These are phyloP conservation scores for Lycodopsis pacificus DNA, from an alignment of 2,797 vertebrate species.

Conservation along the genomic window DNA sequence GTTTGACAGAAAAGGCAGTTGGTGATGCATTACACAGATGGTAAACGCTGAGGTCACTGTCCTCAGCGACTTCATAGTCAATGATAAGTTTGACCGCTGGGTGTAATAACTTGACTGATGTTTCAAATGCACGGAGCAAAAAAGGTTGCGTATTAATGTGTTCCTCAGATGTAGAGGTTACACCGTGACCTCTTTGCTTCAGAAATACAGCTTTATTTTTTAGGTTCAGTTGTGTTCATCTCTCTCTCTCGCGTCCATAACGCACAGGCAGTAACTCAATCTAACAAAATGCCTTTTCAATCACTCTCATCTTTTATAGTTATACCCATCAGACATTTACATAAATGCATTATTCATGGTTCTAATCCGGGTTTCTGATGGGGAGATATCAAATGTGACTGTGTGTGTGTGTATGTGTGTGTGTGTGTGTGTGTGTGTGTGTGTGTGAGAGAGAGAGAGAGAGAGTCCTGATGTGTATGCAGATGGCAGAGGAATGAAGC, in stretches of 20 bases:
- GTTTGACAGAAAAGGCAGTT: slow-evolving; percentile 60
- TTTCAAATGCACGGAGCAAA: neutral
- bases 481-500: slow-evolving; percentile 72
- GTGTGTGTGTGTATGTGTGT: slow-evolving; percentile 34
- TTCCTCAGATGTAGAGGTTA: slow-evolving; percentile 62
- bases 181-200: slow-evolving; percentile 55
- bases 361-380: slow-evolving; percentile 80
- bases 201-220: slow-evolving; percentile 29
- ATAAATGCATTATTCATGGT: slow-evolving; percentile 84
- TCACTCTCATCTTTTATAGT: slow-evolving; percentile 82
- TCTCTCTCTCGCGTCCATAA: slow-evolving; percentile 56
- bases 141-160: slow-evolving; percentile 51
- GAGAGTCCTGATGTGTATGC: slow-evolving; percentile 66
- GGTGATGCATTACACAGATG: slow-evolving; percentile 68
- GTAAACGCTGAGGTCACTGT: slow-evolving; percentile 63
- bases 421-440: slow-evolving; percentile 37
- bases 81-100: slow-evolving; percentile 64
- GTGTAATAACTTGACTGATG: slow-evolving; percentile 61
- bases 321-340: slow-evolving; percentile 80
- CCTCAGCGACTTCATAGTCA: slow-evolving; percentile 53
- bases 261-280: slow-evolving; percentile 75
- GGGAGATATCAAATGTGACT: slow-evolving; percentile 75
- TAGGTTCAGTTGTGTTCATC: slow-evolving; percentile 24
- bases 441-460: slow-evolving; percentile 30
- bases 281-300: slow-evolving; percentile 81